These are phyloP conservation scores for Phortica variegata DNA, from an alignment of 1,140 invertebrate genomes.

Conservation along the genomic window DNA sequence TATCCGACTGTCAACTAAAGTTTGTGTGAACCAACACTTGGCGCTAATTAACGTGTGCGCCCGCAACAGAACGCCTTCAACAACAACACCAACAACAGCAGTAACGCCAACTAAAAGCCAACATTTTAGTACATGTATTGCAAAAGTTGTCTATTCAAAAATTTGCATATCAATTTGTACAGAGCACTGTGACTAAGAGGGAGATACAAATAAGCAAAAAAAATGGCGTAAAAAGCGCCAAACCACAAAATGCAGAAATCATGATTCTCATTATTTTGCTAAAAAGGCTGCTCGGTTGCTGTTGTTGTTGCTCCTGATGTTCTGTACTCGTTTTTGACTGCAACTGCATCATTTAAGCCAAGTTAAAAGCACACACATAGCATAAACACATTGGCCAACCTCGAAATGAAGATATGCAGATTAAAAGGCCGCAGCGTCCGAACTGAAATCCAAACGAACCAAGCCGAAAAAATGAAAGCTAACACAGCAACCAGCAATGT, in stretches of 20 bases:
- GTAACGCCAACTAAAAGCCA: conserved; percentile 13
- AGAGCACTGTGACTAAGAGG: conserved; percentile 16
- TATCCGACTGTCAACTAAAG: too few species aligned
- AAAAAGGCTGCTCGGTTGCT: conserved; percentile 35
- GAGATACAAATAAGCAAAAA: conserved; percentile 15
- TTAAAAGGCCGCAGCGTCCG: conserved; percentile 47
- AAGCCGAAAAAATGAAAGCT: too few species aligned
- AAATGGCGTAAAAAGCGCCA: conserved; percentile 24
- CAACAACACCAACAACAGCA: too few species aligned
- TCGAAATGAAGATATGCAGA: conserved; percentile 57
- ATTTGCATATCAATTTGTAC: conserved; percentile 57
- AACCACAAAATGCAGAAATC: conserved; percentile 40
- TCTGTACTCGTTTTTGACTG: conserved; percentile 1
- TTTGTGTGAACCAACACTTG: conserved; percentile 35
- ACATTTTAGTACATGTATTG: too few species aligned
- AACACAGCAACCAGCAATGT: too few species aligned
- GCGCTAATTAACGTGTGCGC: conserved; percentile 36
- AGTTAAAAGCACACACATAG: conserved; percentile 11
- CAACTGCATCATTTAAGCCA: conserved; percentile 1
- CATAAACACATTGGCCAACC: conserved; percentile 38
- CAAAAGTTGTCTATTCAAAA: conserved; percentile 17
- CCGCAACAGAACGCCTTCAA: background rate
- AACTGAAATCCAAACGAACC: too few species aligned
- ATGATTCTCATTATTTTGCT: conserved; percentile 56
- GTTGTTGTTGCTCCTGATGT: conserved; percentile 1